Conservation (phyloP, 2,113 vertebrate species). For the Andinoacara biseriatus region DNA sequence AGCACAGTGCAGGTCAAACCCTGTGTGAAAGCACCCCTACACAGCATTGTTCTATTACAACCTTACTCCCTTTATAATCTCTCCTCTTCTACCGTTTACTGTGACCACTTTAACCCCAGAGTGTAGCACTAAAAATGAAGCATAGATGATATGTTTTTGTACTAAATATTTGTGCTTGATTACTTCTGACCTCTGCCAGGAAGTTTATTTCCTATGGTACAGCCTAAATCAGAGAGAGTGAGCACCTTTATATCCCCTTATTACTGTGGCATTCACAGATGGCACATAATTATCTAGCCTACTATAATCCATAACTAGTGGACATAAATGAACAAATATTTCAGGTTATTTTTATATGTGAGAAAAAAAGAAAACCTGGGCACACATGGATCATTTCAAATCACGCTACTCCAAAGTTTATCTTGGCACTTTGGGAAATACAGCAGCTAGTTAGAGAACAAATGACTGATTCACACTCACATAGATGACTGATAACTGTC, state of each 20-base stretch:
- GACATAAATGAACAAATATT: background rate
- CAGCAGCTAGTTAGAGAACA: background rate
- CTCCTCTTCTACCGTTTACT: background rate
- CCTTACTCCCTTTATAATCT: fast-evolving
- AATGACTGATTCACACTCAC: background rate
- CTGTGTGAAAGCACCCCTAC: background rate
- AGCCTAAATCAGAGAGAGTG: background rate
- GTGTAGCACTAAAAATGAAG: background rate
- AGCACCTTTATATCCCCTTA: too few relatives aligned
- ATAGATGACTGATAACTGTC: background rate
- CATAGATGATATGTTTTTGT: background rate
- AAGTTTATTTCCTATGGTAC: background rate
- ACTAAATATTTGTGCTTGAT: background rate
- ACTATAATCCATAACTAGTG: background rate
- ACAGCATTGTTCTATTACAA: background rate
- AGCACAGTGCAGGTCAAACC: background rate
- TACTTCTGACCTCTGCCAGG: background rate
- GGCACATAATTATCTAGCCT: background rate
- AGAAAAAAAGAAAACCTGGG: too few relatives aligned
- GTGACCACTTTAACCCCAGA: background rate
- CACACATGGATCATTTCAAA: background rate
- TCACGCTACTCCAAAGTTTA: background rate
- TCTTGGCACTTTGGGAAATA: background rate
- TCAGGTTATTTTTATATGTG: background rate
- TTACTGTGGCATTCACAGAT: background rate